A percentile compares a stretch with the other conserved stretches of the same genome.
phyloP scores from a whole-genome alignment of 2,113 vertebrate species.

The Passer montanus region DNA sequence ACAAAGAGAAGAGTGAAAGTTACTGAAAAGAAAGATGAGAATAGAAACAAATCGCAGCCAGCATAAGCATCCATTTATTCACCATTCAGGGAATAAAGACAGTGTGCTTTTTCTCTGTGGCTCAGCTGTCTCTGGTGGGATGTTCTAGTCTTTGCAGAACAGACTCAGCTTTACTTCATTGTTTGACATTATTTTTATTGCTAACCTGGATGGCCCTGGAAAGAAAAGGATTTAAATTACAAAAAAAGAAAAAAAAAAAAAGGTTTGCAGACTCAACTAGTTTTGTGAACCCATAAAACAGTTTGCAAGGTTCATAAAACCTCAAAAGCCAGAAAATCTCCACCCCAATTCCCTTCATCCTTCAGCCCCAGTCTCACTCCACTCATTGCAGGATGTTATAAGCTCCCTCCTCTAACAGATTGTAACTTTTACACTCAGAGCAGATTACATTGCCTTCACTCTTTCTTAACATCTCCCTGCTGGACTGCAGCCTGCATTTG shows the following conservation, averaged over 20 bases:
- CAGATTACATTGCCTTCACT: background rate
- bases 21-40: background rate
- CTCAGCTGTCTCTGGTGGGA: background rate
- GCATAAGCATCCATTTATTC: background rate
- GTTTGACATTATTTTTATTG: slow-evolving; percentile 9
- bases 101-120: background rate
- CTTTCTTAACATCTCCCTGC: background rate
- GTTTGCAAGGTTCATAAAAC: slow-evolving; percentile 51
- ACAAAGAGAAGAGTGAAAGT: background rate
- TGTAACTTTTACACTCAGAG: background rate
- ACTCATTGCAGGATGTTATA: background rate
- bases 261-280: background rate
- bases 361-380: background rate
- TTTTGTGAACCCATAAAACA: slow-evolving; percentile 40
- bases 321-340: slow-evolving; percentile 50
- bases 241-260: background rate
- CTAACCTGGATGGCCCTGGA: background rate
- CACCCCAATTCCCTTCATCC: background rate
- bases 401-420: background rate
- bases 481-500: background rate
- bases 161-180: background rate
- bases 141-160: background rate
- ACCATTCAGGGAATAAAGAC: background rate
- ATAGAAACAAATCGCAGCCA: background rate
- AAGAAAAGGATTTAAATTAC: slow-evolving; percentile 32